Evolutionary conservation across 2,888 invertebrate species (phyloP), one percentile per base, ranked within the genome.

Genomic region (Meiosimyza platycephala): DNA sequence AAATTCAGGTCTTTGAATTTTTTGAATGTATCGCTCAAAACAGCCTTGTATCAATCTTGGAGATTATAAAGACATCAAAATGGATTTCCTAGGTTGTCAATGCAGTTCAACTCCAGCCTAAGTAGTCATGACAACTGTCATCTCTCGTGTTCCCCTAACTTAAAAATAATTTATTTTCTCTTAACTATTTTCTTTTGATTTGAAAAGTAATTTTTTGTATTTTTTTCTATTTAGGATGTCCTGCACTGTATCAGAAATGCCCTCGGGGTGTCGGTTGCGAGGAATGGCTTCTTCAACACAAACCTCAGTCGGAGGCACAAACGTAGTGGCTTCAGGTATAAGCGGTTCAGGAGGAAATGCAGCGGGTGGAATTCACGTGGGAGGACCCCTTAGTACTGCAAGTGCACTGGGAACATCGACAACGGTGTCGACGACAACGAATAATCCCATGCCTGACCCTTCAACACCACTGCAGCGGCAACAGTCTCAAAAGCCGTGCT

Each of bases 401-500:
- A 79, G 79, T 73, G 78, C 79, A 60, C 74, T 82, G 72, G 80
- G 81, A 69, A 77, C 80, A 68, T 54, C 66, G 57, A 40, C 66
- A 62, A 47, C 52, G 75, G 74, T 72, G 60, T 52, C 64, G 48
- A 40, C 63, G 59, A 67, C 28, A 28, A 55, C 70, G 66, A 74
- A 70, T 52, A 75, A 71, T 64, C 76, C 83, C 82, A 80, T 86
- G 81, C 83, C 87, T 83, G 85, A 87, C 78, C 79, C 83, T 52
- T 79, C 82, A 76, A 81, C 84, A 75, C 81, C 86, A 78, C 78
- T 80, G 76, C 88, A 84, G 77, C 85, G 83, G 81, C 83, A 86
- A 84, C 83, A 89, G 83, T 88, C 89, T 69, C 88, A 88, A 78
- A 91, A 90, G 83, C 90, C 90, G 65, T 91, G 92, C 84, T 91